Conservation (phyloP, 2,113 vertebrate species). For the Brienomyrus brachyistius region DNA sequence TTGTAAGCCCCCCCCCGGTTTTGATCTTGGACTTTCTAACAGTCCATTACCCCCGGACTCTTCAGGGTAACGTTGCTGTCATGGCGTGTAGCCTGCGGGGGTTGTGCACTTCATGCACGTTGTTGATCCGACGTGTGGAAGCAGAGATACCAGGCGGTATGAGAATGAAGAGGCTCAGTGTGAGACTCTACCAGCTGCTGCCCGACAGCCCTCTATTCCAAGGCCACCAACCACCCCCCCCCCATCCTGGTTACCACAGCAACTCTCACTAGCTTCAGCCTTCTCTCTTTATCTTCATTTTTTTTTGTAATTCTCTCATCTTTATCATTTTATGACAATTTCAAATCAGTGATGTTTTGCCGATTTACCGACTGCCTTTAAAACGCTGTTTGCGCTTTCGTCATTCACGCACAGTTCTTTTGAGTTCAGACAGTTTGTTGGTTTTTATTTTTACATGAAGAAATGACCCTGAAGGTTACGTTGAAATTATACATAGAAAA, state of each 20-base stretch:
- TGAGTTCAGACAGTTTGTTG: not conserved
- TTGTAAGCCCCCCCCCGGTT: not conserved
- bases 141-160: not conserved
- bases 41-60: not conserved
- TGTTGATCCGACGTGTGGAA: not conserved
- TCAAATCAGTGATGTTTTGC: not conserved
- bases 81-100: not conserved
- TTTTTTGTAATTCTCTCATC: not conserved
- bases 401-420: not conserved
- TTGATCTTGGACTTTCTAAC: not conserved
- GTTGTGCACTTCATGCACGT: not conserved
- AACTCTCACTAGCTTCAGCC: conserved; percentile 20
- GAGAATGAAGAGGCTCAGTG: conserved; percentile 3
- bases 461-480: not conserved
- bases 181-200: not conserved
- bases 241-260: conserved; percentile 31
- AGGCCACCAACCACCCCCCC: not conserved
- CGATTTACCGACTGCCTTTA: not conserved
- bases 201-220: not conserved
- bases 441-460: not conserved
- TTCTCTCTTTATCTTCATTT: not conserved
- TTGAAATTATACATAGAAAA: not conserved
- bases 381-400: not conserved
- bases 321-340: not conserved
- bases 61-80: not conserved